These are phyloP conservation scores for Eriocheir sinensis DNA, from an alignment of 1,140 invertebrate species.

Conservation along the genomic window DNA sequence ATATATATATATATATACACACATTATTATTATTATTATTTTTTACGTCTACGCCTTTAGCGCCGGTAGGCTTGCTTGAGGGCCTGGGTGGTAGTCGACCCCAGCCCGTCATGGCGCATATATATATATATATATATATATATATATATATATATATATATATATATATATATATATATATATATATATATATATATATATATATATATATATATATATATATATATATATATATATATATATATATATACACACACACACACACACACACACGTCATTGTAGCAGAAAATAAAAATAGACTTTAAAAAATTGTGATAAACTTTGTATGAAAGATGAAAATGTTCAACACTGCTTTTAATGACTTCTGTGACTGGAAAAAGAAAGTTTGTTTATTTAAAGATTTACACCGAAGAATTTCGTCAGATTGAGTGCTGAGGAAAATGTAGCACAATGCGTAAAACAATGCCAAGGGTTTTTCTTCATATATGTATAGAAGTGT, in stretches of 20 bases:
- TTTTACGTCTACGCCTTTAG: too few relatives aligned
- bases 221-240: slow-evolving; percentile 28
- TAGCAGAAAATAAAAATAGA: too few relatives aligned
- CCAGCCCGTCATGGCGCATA: too few relatives aligned
- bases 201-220: background rate
- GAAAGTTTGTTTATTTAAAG: background rate
- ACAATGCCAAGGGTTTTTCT: background rate
- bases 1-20: too few relatives aligned
- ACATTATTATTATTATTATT: too few relatives aligned
- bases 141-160: background rate
- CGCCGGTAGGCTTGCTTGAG: too few relatives aligned
- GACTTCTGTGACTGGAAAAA: background rate
- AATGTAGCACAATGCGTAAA: background rate
- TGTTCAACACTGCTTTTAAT: background rate
- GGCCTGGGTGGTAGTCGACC: too few relatives aligned
- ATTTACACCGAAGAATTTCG: background rate
- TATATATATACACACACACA: slow-evolving; percentile 23
- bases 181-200: background rate
- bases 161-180: background rate
- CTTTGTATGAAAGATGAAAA: background rate
- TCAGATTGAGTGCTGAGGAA: background rate
- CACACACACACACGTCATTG: background rate
- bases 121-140: too few relatives aligned
- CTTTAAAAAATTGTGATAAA: background rate
- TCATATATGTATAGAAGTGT: too few relatives aligned